Evolutionary conservation across 2,888 invertebrate species (phyloP).

Genomic region (Cheilosia vulpina): DNA sequence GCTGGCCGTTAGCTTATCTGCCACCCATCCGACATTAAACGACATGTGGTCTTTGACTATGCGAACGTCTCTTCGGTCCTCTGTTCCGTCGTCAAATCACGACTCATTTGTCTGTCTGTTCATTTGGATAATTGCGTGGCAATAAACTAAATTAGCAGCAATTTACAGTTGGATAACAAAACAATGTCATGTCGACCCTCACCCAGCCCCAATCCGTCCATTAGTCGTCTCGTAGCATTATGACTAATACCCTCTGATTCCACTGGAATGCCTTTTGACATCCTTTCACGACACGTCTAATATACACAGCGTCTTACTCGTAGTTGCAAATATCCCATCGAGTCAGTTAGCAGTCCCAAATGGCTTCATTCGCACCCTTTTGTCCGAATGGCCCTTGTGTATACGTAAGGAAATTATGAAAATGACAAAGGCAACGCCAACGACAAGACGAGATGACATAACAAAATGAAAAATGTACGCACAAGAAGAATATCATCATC

Average conservation of each 20-base stretch:
- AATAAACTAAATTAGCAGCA: constrained; percentile 83
- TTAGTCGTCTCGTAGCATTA: constrained; percentile 66
- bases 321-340: constrained; percentile 48
- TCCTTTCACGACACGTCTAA: constrained; percentile 47
- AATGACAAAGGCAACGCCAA: constrained; percentile 37
- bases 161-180: constrained; percentile 80
- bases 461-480: constrained; percentile 69
- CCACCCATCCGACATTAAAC: constrained; percentile 61
- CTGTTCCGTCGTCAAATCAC: constrained; percentile 66
- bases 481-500: constrained; percentile 11
- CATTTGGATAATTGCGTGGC: constrained; percentile 83
- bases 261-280: constrained; percentile 52
- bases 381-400: constrained; percentile 23
- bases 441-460: constrained; percentile 21
- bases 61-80: constrained; percentile 59
- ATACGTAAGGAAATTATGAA: constrained; percentile 62
- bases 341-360: constrained; percentile 46
- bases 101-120: constrained; percentile 83
- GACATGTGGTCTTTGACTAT: constrained; percentile 76
- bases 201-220: constrained; percentile 53
- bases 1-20: constrained; percentile 61
- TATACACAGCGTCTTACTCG: constrained; percentile 47
- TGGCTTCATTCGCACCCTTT: constrained; percentile 69
- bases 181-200: constrained; percentile 49
- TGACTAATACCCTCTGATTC: constrained; percentile 69